Evolutionary conservation across 92 coral and sea anemone species (phyloP).

Genomic region (Siderastrea radians): DNA sequence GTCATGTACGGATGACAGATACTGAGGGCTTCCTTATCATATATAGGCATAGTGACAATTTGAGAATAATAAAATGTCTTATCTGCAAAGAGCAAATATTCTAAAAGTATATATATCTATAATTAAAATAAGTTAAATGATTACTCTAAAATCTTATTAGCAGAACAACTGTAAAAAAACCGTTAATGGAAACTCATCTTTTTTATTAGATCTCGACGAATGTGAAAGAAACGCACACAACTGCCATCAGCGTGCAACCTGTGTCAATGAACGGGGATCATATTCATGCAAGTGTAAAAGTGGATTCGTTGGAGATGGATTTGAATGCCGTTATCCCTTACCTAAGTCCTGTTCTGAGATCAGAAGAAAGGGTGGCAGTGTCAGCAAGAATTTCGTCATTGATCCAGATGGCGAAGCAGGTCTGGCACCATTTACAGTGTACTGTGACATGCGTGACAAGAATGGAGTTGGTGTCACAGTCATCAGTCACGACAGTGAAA

Average conservation of each 20-base stretch:
- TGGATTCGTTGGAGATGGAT: background rate
- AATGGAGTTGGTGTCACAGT: constrained; percentile 61
- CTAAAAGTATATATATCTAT: too few relatives aligned
- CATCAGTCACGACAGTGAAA: constrained; percentile 76
- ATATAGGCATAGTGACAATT: too few relatives aligned
- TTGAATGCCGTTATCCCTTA: background rate
- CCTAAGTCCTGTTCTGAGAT: constrained; percentile 44
- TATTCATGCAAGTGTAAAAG: background rate
- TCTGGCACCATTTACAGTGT: constrained; percentile 48
- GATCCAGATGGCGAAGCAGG: constrained; percentile 68
- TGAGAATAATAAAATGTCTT: too few relatives aligned
- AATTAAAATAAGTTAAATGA: too few relatives aligned
- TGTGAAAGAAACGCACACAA: background rate
- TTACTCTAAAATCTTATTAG: too few relatives aligned
- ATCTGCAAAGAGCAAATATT: too few relatives aligned
- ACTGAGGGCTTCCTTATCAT: too few relatives aligned
- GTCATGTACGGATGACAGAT: too few relatives aligned
- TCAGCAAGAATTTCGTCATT: constrained; percentile 47
- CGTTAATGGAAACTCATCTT: too few relatives aligned
- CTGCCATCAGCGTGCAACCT: background rate
- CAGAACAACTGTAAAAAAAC: too few relatives aligned
- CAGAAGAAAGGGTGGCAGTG: background rate
- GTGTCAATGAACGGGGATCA: background rate
- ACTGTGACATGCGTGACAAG: constrained; percentile 30
- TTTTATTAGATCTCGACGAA: background rate